Base-by-base conservation (phyloP, 1,140 invertebrate genomes). In the Cydia pomonella region DNA sequence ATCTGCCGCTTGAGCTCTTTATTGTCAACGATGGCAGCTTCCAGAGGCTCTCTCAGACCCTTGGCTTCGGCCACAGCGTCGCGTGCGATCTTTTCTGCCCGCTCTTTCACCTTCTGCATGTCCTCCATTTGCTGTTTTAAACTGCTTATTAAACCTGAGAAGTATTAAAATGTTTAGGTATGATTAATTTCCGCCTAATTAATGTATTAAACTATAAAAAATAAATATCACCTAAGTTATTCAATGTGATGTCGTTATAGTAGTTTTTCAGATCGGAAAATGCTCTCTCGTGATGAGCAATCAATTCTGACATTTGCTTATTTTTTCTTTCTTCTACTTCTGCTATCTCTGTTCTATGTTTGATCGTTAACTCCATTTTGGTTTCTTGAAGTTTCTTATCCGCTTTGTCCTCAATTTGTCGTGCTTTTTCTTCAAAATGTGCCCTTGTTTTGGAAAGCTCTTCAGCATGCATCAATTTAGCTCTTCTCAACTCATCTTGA, bases 271-370 rank as follows among this genome's bases (percentile, higher is more conserved):
- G 96, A 86, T 98, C 97, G 62, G 95, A 94, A 86, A 98, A 97
- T 0, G 97, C 96, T 82, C 96, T 95, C 76, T 98, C 97, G 86
- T 99, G 97, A 80, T 96, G 95, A 76, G 95, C 95, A 77, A 97
- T 97, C 71, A 99, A 87, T 21, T 96, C 95, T 16, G 95, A 95
- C 16, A 98, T 95, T 87, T 98, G 97, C 73, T 95, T 95, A 88
- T 98, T 98, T 90, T 98, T 98, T 64, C 97, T 94, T 84, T 98
- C 97, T 86, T 98, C 97, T 9, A 98, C 95, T 93, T 98, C 97
- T 59, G 96, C 94, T 84, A 98, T 95, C 93, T 97, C 97, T 84
- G 95, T 95, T 78, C 95, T 87, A 62, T 91, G 95, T 79, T 96
- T 95, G 0, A 97, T 93, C 21, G 95, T 95, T 25, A 98, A 90